These are phyloP conservation scores for Melipona beecheii DNA, from an alignment of 2,888 invertebrate genomes.

Conservation along the genomic window DNA sequence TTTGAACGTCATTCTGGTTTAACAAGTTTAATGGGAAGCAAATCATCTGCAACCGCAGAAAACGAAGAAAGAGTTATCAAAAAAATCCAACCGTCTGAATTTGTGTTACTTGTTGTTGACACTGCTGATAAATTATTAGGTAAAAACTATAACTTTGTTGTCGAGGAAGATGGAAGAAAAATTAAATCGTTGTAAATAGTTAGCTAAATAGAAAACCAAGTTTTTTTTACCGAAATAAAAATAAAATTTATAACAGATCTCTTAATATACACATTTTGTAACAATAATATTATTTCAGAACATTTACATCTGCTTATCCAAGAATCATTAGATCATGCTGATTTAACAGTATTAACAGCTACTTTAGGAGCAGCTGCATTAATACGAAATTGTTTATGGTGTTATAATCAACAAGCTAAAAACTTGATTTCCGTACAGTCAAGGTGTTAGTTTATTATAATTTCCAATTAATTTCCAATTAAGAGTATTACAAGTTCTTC, in stretches of 20 bases:
- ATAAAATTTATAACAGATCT: background rate
- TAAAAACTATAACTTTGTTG: slow-evolving; percentile 70
- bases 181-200: background rate
- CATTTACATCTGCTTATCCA: slow-evolving; percentile 92
- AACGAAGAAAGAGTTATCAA: slow-evolving; percentile 87
- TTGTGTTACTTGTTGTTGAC: slow-evolving; percentile 88
- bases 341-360: slow-evolving; percentile 91
- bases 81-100: slow-evolving; percentile 91
- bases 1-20: slow-evolving; percentile 89
- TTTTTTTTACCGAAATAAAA: background rate
- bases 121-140: slow-evolving; percentile 90
- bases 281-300: slow-evolving; percentile 84
- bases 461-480: background rate
- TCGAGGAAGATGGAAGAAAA: background rate
- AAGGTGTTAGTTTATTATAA: slow-evolving; percentile 58
- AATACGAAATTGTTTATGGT: slow-evolving; percentile 91
- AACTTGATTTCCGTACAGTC: slow-evolving; percentile 74
- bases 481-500: background rate
- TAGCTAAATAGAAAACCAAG: background rate
- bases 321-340: slow-evolving; percentile 94
- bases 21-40: slow-evolving; percentile 80
- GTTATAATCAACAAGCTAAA: slow-evolving; percentile 88
- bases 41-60: slow-evolving; percentile 74
- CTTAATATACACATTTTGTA: background rate
- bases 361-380: slow-evolving; percentile 93